These are phyloP conservation scores for Amazona guildingii DNA, from an alignment of 2,113 vertebrate species.

Conservation along the genomic window DNA sequence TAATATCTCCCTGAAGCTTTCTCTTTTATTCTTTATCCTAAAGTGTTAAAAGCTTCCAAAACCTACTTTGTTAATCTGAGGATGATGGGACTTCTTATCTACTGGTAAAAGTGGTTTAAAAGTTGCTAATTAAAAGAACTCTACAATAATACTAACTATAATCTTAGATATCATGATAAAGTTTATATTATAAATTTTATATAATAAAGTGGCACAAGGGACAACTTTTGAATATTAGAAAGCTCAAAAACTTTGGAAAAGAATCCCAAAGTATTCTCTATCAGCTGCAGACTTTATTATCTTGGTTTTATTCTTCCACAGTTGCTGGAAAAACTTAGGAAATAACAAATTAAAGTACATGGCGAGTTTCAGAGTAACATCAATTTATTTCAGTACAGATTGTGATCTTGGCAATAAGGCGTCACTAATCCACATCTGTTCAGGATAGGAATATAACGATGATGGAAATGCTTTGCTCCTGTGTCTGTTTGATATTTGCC, in stretches of 20 bases:
- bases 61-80: not conserved
- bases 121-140: not conserved
- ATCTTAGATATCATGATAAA: not conserved
- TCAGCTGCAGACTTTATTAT: not conserved
- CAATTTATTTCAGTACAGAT: constrained; percentile 7
- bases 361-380: constrained; percentile 10
- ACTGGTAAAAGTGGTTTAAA: not conserved
- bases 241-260: not conserved
- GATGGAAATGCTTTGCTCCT: constrained; percentile 42
- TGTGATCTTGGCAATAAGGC: constrained; percentile 44
- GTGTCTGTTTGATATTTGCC: constrained; percentile 32
- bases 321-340: not conserved
- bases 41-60: not conserved
- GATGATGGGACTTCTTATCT: not conserved
- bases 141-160: not conserved
- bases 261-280: not conserved
- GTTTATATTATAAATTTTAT: not conserved
- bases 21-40: not conserved
- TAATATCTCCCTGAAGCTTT: not conserved
- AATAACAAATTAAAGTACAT: constrained; percentile 8
- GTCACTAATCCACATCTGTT: constrained; percentile 61
- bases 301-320: not conserved
- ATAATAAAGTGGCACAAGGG: not conserved
- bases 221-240: not conserved
- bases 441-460: constrained; percentile 18